Conservation (phyloP, 2,113 vertebrate genomes). For the Helogale parvula region DNA sequence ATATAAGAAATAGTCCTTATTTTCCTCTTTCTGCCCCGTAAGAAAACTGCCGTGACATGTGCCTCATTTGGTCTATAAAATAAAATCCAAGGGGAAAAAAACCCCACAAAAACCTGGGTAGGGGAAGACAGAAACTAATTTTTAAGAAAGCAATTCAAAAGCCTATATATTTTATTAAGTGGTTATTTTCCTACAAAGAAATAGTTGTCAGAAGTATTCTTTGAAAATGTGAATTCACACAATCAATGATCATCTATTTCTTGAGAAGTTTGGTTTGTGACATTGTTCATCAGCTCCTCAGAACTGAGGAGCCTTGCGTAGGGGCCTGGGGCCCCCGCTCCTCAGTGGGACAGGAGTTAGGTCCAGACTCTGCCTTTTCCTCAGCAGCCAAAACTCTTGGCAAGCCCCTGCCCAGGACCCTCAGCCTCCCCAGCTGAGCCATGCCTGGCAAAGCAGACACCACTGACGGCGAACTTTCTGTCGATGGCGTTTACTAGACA, state of each 20-base stretch:
- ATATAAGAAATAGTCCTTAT: slow-evolving; percentile 75
- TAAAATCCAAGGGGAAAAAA: slow-evolving; percentile 15
- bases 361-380: background rate
- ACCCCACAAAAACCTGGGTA: background rate
- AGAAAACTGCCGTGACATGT: slow-evolving; percentile 80
- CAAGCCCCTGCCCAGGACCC: slow-evolving; percentile 47
- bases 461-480: slow-evolving; percentile 64
- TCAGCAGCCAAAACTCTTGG: slow-evolving; percentile 63
- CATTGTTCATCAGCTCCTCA: slow-evolving; percentile 40
- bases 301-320: slow-evolving; percentile 61
- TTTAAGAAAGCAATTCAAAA: slow-evolving; percentile 65
- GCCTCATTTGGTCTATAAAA: slow-evolving; percentile 77
- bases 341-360: background rate
- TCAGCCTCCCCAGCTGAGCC: slow-evolving; percentile 51
- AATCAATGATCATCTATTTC: slow-evolving; percentile 78
- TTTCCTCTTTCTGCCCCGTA: slow-evolving; percentile 69
- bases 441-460: slow-evolving; percentile 61
- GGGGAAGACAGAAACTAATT: background rate
- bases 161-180: slow-evolving; percentile 66
- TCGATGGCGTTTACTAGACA: slow-evolving; percentile 41
- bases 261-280: slow-evolving; percentile 70
- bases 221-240: slow-evolving; percentile 70
- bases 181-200: slow-evolving; percentile 72
- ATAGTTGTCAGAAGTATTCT: slow-evolving; percentile 65
- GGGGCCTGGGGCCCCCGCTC: slow-evolving; percentile 48